Evolutionary conservation across 1,140 invertebrate genomes (phyloP).

Genomic region (Anthonomus grandis): DNA sequence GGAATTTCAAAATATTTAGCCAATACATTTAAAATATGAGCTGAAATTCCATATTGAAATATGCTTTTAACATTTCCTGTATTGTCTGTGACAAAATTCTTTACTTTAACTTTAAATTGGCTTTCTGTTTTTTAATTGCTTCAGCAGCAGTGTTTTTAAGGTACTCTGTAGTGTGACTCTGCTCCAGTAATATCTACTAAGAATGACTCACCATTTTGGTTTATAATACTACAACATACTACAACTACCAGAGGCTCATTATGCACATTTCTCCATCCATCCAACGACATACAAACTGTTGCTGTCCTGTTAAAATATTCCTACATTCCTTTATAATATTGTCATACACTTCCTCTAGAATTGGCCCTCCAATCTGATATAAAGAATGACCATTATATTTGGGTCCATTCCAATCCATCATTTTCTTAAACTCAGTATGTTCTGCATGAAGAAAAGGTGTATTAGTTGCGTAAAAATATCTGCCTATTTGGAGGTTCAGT

Average conservation of each 20-base stretch:
- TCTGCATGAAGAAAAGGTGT: slow-evolving; percentile 24
- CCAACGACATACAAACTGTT: too few relatives aligned
- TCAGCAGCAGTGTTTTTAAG: too few relatives aligned
- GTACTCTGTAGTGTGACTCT: too few relatives aligned
- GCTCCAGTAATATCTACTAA: too few relatives aligned
- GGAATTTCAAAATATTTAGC: slow-evolving; percentile 6
- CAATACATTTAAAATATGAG: slow-evolving; percentile 1
- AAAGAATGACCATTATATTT: background rate
- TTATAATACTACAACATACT: slow-evolving; percentile 4
- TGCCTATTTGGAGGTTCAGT: too few relatives aligned
- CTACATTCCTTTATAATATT: slow-evolving; percentile 1
- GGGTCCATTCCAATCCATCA: background rate
- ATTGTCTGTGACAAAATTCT: too few relatives aligned
- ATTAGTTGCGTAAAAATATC: too few relatives aligned
- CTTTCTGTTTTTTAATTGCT: too few relatives aligned
- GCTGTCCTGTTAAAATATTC: too few relatives aligned
- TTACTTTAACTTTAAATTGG: too few relatives aligned
- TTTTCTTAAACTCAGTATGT: slow-evolving; percentile 4
- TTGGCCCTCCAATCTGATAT: slow-evolving; percentile 1
- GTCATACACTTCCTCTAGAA: slow-evolving; percentile 2
- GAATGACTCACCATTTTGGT: slow-evolving; percentile 2
- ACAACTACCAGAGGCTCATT: too few relatives aligned
- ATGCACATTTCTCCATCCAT: too few relatives aligned
- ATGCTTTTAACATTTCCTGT: background rate
- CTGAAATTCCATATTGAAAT: background rate